Evolutionary conservation across 2,888 invertebrate species (phyloP).

Genomic region (Alsophila aescularia): DNA sequence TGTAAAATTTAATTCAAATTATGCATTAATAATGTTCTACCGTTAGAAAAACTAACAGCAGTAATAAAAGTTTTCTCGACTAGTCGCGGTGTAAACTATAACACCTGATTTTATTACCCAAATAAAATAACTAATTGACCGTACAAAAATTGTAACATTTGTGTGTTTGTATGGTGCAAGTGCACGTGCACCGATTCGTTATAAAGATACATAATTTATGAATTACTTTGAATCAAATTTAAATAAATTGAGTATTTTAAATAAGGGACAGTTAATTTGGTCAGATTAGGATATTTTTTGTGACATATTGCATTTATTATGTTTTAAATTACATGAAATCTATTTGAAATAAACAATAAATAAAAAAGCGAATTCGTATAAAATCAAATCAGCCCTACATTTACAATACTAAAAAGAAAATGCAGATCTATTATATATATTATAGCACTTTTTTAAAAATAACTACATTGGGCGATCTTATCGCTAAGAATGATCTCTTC

Average conservation of each 20-base stretch:
- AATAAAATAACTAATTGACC: constrained; percentile 62
- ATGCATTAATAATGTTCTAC: too few relatives aligned
- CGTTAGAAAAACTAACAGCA: constrained; percentile 34
- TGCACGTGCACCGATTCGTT: constrained; percentile 48
- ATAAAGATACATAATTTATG: constrained; percentile 51
- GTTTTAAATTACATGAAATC: too few relatives aligned
- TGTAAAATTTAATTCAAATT: too few relatives aligned
- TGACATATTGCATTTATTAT: too few relatives aligned
- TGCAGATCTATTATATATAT: too few relatives aligned
- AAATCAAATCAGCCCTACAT: too few relatives aligned
- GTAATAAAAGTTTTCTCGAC: constrained; percentile 30
- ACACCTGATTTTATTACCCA: constrained; percentile 64
- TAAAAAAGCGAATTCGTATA: too few relatives aligned
- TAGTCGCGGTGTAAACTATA: constrained; percentile 47
- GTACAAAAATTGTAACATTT: constrained; percentile 58
- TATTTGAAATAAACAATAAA: too few relatives aligned
- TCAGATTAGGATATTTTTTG: neutral
- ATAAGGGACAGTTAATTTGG: neutral
- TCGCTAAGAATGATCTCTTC: too few relatives aligned
- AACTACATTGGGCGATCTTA: too few relatives aligned
- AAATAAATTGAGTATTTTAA: constrained; percentile 34
- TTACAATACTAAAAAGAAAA: too few relatives aligned
- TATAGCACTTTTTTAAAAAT: too few relatives aligned
- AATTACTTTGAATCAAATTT: constrained; percentile 57
- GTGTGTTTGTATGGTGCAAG: constrained; percentile 44